Evolutionary conservation across 2,113 vertebrate genomes (phyloP).

Genomic region (Rhodinocichla rosea): DNA sequence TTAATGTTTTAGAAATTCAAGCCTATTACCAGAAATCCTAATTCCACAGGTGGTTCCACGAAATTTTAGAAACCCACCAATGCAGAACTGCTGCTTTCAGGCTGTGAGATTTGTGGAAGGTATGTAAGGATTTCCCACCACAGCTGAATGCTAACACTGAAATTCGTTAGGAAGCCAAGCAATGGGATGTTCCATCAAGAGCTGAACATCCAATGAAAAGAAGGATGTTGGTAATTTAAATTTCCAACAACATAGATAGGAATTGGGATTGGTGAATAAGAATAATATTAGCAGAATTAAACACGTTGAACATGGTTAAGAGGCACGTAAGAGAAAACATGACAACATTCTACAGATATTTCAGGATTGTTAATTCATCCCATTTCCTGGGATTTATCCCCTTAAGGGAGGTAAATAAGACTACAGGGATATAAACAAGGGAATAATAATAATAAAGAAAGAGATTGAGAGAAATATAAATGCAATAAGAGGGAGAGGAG

Average conservation of each 20-base stretch:
- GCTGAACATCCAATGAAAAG: background rate
- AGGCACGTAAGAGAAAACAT: background rate
- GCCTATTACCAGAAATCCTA: background rate
- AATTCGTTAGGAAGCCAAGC: background rate
- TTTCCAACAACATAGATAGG: background rate
- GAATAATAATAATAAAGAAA: background rate
- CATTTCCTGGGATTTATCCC: background rate
- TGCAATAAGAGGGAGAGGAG: background rate
- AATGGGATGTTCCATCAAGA: background rate
- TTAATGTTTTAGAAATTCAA: background rate
- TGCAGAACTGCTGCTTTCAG: background rate
- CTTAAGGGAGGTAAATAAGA: background rate
- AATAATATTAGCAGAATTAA: background rate
- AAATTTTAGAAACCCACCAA: background rate
- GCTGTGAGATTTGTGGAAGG: background rate
- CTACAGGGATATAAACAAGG: background rate
- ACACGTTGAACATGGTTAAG: background rate
- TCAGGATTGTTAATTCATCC: background rate
- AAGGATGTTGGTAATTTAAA: background rate
- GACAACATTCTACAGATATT: background rate
- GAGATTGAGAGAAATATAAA: background rate
- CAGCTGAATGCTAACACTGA: background rate
- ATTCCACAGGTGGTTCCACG: background rate
- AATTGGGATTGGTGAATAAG: background rate
- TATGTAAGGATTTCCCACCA: background rate